Evolutionary conservation across 2,113 vertebrate genomes (phyloP), one percentile per base, ranked within the genome.

Genomic region (Oreochromis aureus): DNA sequence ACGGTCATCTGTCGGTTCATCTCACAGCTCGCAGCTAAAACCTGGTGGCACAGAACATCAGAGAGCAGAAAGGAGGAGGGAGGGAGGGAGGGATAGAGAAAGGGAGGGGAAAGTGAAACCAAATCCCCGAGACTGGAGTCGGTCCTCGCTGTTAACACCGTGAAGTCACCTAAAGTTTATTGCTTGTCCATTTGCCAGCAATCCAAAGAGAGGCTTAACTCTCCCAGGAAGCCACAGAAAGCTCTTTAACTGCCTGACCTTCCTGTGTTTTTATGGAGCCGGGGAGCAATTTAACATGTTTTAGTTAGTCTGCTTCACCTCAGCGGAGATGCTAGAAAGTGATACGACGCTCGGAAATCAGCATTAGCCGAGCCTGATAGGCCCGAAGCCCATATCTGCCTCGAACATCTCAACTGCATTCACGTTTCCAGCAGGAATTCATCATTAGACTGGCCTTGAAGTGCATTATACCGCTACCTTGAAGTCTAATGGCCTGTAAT

Each of bases 111-210:
- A 66, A 66, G 69, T 78, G 79, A 93, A 92, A 93, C 82, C 81
- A 55, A 90, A 91, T 69, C 81, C 80, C 82, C 1, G 19, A 69
- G 61, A 36, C 83, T 89, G 86, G 59, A 87, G 61, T 86, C 79
- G 56, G 76, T 90, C 73, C 86, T 92, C 2, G 56, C 73, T 82
- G 85, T 87, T 88, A 90, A 87, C 90, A 15, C 91, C 53, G 27
- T 91, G 92, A 93, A 93, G 89, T 88, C 84, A 85, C 90, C 84
- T 82, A 69, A 88, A 88, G 91, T 95, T 94, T 95, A 93, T 86
- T 82, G 93, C 89, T 83, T 71, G 91, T 86, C 91, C 91, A 89
- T 95, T 94, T 92, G 92, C 84, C 24, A 81, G 83, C 84, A 30
- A 84, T 88, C 86, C 46, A 85, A 71, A 86, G 56, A 88, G 80